Evolutionary conservation across 2,113 vertebrate species (phyloP).

Genomic region (Corythornis cristatus): DNA sequence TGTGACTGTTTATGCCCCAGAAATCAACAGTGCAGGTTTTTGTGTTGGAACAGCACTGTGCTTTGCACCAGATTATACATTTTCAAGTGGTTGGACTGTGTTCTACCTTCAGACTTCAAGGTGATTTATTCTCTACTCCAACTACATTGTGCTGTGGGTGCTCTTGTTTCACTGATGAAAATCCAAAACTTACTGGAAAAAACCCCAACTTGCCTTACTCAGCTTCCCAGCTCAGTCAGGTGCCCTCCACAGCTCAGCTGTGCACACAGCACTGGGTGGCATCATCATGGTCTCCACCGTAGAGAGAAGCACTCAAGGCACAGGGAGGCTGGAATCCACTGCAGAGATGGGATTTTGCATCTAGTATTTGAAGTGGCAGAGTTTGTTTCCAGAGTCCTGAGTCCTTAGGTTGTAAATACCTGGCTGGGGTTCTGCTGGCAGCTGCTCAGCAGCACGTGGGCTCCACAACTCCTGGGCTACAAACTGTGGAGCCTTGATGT

Average conservation of each 20-base stretch:
- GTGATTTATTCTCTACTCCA: not conserved
- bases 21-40: not conserved
- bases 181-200: not conserved
- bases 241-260: not conserved
- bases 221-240: not conserved
- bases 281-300: not conserved
- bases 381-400: not conserved
- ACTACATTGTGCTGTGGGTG: rapidly evolving
- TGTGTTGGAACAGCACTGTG: too few species aligned
- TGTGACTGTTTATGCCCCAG: not conserved
- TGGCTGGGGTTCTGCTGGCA: not conserved
- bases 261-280: not conserved
- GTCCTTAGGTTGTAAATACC: not conserved
- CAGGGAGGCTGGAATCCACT: not conserved
- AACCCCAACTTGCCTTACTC: not conserved
- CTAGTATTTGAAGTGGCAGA: not conserved
- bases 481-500: not conserved
- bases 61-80: not conserved
- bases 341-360: not conserved
- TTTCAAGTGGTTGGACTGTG: not conserved
- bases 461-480: not conserved
- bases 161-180: not conserved
- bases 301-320: not conserved
- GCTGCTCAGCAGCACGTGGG: not conserved
- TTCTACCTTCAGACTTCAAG: not conserved